Evolutionary conservation across 2,797 vertebrate species (phyloP), one percentile per base, ranked within the genome.

Genomic region (Aldrovandia affinis): DNA sequence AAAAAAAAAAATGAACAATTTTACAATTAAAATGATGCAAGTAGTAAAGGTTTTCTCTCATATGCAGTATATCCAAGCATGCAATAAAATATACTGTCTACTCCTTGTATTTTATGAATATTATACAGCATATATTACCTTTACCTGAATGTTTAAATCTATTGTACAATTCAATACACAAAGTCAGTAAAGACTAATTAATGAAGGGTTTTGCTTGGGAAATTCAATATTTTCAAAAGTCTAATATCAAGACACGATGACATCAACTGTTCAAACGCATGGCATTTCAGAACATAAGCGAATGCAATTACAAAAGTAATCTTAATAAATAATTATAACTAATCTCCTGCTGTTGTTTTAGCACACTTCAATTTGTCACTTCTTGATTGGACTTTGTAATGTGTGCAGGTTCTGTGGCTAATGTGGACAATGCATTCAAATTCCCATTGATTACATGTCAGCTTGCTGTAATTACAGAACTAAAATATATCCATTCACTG

Each of bases 391-490:
- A 85, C 63, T 55, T 65, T 28, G 44, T 84, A 83, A 83, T 50
- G 63, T 77, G 83, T 70, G 82, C 30, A 82, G 54, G 81, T 83
- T 83, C 50, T 80, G 42, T 1, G 63, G 63, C 84, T 84, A 87
- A 84, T 85, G 68, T 81, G 77, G 78, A 81, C 73, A 18, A 86
- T 84, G 84, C 68, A 73, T 83, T 84, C 77, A 59, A 83, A 85
- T 85, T 52, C 77, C 52, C 73, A 85, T 82, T 85, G 86, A 85
- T 86, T 85, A 68, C 47, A 75, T 57, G 82, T 85, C 85, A 84
- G n/a, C 28, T 75, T 44, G n/a, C 54, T 81, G 84, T 80, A 80
- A 86, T 86, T 84, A 80, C 55, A 81, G 70, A 47, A 33, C 47
- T 42, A 28, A 75, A 20, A 85, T 81, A 65, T 79, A 57, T 42